phyloP scores from a whole-genome alignment of 2,113 vertebrate species.

The Pangasianodon gigas region DNA sequence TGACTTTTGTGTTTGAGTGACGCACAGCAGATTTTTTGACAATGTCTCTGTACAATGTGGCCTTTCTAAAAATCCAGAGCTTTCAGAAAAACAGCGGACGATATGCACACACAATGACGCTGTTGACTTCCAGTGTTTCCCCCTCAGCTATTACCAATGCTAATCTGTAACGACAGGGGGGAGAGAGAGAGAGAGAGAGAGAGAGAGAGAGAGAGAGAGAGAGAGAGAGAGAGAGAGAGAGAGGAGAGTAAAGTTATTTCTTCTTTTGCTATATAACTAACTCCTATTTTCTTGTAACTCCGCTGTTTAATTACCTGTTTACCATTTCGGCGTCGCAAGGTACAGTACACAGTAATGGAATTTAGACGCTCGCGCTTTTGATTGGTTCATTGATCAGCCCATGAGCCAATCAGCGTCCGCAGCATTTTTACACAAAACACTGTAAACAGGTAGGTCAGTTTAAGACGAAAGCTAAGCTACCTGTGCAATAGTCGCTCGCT shows the following conservation, averaged over 20 bases:
- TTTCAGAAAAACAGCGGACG: conserved; percentile 25
- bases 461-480: neutral
- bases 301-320: neutral
- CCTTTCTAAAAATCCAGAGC: conserved; percentile 42
- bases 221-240: neutral
- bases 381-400: conserved; percentile 30
- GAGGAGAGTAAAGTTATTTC: neutral
- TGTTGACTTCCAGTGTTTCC: conserved; percentile 11
- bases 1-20: conserved; percentile 17
- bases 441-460: conserved; percentile 30
- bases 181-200: neutral
- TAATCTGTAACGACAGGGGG: neutral
- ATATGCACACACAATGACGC: conserved; percentile 36
- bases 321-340: neutral
- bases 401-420: conserved; percentile 34
- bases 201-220: neutral
- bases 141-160: neutral
- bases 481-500: too few relatives aligned
- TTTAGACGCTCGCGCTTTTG: conserved; percentile 32
- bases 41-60: conserved; percentile 28
- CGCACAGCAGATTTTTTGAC: conserved; percentile 21
- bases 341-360: neutral
- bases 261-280: neutral
- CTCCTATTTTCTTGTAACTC: neutral
- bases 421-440: neutral